Evolutionary conservation across 1,140 invertebrate genomes (phyloP).

Genomic region (Drosophila pallidifrons): DNA sequence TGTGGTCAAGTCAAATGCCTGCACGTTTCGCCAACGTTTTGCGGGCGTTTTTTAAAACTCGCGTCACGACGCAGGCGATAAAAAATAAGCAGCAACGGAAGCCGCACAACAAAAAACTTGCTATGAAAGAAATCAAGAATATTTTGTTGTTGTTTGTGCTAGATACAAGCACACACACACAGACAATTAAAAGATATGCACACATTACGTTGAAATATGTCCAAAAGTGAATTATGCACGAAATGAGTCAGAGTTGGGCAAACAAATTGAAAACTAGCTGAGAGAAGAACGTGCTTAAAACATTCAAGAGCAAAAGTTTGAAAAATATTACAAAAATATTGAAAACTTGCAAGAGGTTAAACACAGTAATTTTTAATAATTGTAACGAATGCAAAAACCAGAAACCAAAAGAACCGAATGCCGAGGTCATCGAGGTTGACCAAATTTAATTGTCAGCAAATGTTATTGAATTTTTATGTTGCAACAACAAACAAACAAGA

Average conservation of each 20-base stretch:
- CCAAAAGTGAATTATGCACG: not conserved
- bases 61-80: slow-evolving; percentile 38
- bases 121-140: slow-evolving; percentile 23
- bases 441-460: slow-evolving; percentile 55
- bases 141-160: slow-evolving; percentile 20
- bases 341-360: slow-evolving; percentile 22
- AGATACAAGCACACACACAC: not conserved
- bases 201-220: slow-evolving; percentile 29
- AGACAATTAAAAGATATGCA: slow-evolving; percentile 38
- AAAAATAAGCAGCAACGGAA: slow-evolving; percentile 15
- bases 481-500: slow-evolving; percentile 5
- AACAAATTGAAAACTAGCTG: slow-evolving; percentile 6
- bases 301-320: slow-evolving; percentile 16
- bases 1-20: slow-evolving; percentile 55
- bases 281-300: slow-evolving; percentile 23
- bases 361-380: slow-evolving; percentile 48
- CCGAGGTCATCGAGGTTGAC: slow-evolving; percentile 53
- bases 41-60: slow-evolving; percentile 49
- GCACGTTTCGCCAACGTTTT: slow-evolving; percentile 55
- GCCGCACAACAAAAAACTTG: not conserved
- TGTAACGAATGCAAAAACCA: slow-evolving; percentile 51
- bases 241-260: slow-evolving; percentile 29
- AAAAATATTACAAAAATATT: slow-evolving; percentile 66
- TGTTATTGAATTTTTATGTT: slow-evolving; percentile 76
- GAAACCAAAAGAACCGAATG: slow-evolving; percentile 44